Evolutionary conservation across 2,113 vertebrate genomes (phyloP).

Genomic region (Verasper variegatus): DNA sequence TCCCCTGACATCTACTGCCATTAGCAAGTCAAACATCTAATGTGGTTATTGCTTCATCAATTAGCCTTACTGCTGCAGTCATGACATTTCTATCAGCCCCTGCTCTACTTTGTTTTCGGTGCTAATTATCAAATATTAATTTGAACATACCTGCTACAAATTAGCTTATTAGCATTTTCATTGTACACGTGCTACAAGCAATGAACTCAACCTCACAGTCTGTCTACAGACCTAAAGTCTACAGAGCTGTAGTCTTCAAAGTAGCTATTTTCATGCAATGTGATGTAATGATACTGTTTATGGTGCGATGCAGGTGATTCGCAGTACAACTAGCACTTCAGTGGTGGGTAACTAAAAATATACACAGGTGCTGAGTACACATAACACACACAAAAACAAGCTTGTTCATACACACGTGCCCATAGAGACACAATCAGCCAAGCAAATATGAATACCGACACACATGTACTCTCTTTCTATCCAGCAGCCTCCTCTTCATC

Average conservation of each 20-base stretch:
- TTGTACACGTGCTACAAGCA: background rate
- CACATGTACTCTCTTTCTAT: background rate
- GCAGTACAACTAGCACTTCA: background rate
- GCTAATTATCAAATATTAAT: too few species aligned
- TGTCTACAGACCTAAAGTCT: too few species aligned
- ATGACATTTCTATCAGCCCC: too few species aligned
- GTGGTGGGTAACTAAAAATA: background rate
- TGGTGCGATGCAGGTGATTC: background rate
- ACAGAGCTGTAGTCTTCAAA: too few species aligned
- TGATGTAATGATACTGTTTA: background rate
- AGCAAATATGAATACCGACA: background rate
- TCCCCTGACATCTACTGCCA: too few species aligned
- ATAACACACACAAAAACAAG: background rate
- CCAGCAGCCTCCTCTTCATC: slow-evolving; percentile 41
- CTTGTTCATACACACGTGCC: background rate
- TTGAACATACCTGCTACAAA: too few species aligned
- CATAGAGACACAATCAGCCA: background rate
- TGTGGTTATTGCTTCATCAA: too few species aligned
- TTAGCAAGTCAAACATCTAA: too few species aligned
- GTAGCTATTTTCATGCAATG: background rate
- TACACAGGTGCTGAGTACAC: slow-evolving; percentile 25
- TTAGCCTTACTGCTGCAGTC: too few species aligned
- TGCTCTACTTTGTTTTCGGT: too few species aligned
- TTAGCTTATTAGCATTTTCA: too few species aligned
- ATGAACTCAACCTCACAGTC: background rate